Base-by-base conservation (phyloP, 1,140 invertebrate species). In the Heliconius hermathena region DNA sequence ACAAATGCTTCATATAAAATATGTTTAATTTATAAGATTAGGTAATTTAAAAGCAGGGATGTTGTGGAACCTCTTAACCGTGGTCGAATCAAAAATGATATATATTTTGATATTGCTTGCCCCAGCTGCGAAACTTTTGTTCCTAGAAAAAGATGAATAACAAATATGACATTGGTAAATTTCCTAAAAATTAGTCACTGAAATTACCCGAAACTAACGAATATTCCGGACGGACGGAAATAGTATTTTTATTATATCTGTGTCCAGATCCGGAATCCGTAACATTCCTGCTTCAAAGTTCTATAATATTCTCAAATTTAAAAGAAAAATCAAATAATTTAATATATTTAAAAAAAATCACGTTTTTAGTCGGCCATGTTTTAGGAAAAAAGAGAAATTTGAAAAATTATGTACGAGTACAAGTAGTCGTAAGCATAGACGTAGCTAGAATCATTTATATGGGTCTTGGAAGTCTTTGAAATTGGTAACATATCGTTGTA, bases 381-480 rank as follows among this genome's bases (percentile, higher is more conserved):
- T 26, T 16, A 29, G 22, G 26, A 22, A n/a, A 52, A 29, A 66
- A 1, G n/a, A 26, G 2, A 66, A 66, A 29, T 29, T 66, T 66
- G 26, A 66, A 66, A 22, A 66, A 66, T 66, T 66, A 29, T 66
- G 60, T 66, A 29, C 60, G 60, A 66, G 60, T 66, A 66, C 60
- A 66, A 66, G 60, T 66, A 66, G 60, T 66, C 60, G 60, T 66
- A 66, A 66, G 22, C 60, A 66, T 66, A 66, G 60, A 66, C 60
- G 60, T 29, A 66, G 60, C 60, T 66, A 66, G 60, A 22, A 66
- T 29, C 26, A 29, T 66, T 66, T 66, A n/a, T 66, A 66, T 26
- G 22, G 60, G 60, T 29, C 9, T 66, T 29, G 13, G 3, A 18
- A 13, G 26, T 66, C 8, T 22, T 60, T 60, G 8, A 60, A 22